phyloP scores from a whole-genome alignment of 2,888 invertebrate species.

The Leptinotarsa juncta region DNA sequence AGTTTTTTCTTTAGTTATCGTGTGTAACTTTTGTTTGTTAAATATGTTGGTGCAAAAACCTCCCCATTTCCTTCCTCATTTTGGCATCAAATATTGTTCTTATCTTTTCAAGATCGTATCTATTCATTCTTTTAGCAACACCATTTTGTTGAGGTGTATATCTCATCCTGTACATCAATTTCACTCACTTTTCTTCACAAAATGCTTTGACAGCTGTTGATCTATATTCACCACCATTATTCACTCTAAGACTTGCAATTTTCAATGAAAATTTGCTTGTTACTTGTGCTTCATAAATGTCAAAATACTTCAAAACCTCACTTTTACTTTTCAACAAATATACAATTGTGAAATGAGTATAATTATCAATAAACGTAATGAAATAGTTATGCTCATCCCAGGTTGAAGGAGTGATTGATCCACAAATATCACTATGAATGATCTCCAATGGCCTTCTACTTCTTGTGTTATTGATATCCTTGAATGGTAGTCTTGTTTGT shows the following conservation, averaged over 20 bases:
- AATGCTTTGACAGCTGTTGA: neutral
- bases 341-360: neutral
- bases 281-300: neutral
- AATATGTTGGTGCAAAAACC: neutral
- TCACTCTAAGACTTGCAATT: neutral
- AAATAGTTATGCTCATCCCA: neutral
- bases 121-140: neutral
- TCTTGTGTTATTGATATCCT: too few relatives aligned
- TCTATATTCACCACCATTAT: neutral
- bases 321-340: neutral
- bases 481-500: too few relatives aligned
- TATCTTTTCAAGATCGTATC: neutral
- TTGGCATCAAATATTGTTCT: neutral
- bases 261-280: neutral
- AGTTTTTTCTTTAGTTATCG: neutral
- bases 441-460: too few relatives aligned
- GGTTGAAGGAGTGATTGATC: neutral
- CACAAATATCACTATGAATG: neutral
- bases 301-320: neutral
- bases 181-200: neutral
- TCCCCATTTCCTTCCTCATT: neutral
- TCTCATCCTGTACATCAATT: neutral
- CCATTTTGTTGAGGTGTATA: neutral
- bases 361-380: conserved; percentile 9
- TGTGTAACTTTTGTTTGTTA: neutral